Conservation (phyloP, 2,888 invertebrate species). For the Brachyptera putata region DNA sequence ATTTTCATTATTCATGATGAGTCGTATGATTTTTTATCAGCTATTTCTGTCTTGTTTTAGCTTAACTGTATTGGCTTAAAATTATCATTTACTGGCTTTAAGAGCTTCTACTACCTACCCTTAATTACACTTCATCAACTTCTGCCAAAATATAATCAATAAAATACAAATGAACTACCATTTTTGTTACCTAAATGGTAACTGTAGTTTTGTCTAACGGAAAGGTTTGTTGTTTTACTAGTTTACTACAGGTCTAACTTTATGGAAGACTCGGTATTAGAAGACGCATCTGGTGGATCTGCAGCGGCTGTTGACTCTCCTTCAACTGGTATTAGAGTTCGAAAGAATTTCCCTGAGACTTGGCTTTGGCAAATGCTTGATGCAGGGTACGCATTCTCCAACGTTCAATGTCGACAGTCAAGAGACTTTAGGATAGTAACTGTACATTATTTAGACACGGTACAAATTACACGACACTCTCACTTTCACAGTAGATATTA, state of each 20-base stretch:
- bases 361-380: constrained; percentile 63
- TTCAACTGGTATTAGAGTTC: constrained; percentile 41
- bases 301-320: constrained; percentile 29
- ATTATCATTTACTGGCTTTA: background rate
- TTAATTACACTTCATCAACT: background rate
- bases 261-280: constrained; percentile 39
- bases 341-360: constrained; percentile 67
- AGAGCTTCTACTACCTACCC: background rate
- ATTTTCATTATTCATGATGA: no score
- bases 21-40: no score
- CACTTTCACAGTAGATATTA: no score
- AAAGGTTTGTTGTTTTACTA: no score
- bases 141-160: background rate
- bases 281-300: constrained; percentile 32
- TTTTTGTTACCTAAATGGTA: no score
- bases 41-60: no score
- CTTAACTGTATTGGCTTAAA: no score
- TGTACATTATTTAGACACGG: no score
- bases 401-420: background rate
- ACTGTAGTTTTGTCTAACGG: no score
- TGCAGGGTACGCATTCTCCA: constrained; percentile 49
- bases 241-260: constrained; percentile 51
- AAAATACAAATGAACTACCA: no score
- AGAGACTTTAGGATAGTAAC: no score
- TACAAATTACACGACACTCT: no score